Conservation (phyloP, 2,797 vertebrate genomes). For the Artibeus jamaicensis region DNA sequence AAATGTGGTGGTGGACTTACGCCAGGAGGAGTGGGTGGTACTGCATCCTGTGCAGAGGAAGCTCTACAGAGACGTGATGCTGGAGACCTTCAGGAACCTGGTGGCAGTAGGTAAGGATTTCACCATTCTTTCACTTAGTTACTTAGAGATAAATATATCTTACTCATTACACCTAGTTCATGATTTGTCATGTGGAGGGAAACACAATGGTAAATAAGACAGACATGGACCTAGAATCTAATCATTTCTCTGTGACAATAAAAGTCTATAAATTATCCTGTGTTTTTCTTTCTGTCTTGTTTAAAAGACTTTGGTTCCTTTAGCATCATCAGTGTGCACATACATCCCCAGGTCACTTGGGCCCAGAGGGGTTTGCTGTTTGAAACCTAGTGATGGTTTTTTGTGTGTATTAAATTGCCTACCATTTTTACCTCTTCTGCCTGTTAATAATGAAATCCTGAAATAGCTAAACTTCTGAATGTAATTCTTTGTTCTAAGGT, state of each 20-base stretch:
- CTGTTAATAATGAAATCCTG: neutral
- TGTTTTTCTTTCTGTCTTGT: neutral
- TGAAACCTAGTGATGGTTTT: neutral
- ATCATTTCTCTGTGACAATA: neutral
- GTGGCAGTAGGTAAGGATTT: neutral
- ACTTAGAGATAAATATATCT: neutral
- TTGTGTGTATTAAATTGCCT: neutral
- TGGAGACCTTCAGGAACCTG: neutral
- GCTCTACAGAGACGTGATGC: neutral
- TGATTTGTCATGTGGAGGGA: neutral
- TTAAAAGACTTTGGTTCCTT: neutral
- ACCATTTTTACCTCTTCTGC: neutral
- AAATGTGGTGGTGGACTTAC: too few species aligned
- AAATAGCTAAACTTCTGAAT: neutral
- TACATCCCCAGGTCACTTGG: neutral
- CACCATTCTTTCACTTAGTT: too few species aligned
- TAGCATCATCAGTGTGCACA: neutral
- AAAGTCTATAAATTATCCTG: too few species aligned
- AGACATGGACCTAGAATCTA: neutral
- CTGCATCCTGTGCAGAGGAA: neutral
- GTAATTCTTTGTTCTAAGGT: neutral
- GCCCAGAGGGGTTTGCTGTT: neutral
- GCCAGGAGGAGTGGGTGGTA: neutral
- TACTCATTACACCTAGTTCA: neutral
- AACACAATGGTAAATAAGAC: neutral